Evolutionary conservation across 2,797 vertebrate species (phyloP), one percentile per base, ranked within the genome.

Genomic region (Artibeus lituratus): DNA sequence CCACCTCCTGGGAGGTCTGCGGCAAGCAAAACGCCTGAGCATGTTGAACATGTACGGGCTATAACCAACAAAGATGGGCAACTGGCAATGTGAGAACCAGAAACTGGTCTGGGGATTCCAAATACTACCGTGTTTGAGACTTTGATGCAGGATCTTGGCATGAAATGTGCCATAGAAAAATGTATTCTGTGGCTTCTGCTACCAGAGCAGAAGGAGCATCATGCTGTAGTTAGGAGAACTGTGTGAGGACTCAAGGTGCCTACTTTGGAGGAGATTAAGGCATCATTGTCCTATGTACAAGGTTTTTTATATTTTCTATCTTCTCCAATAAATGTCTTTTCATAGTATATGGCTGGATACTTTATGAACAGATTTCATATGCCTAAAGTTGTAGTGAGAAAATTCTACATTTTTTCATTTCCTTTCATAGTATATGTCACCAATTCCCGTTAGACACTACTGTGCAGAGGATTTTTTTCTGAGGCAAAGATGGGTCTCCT

Each of bases 401-500:
- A 83, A 11, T 29, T 32, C n/a, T 0, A 37, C 3, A 47, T 83
- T 37, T 22, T 69, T 86, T 11, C 1, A 59, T 65, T 49, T 86
- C 7, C 7, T 73, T 70, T 55, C 9, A 19, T 5, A 14, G 21
- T 53, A 32, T 57, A 24, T 29, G 59, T 21, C 29, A 24, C 65
- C 16, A 11, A 12, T 81, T 49, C 15, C n/a, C 74, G 0, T 51
- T 21, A 24, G 12, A 72, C 14, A 70, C 21, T 73, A 53, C 2
- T 3, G 5, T 87, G 3, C 15, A 69, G 0, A 10, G 3, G 76
- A 26, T 74, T 67, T 72, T 2, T 69, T 10, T 74, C 57, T 81
- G 9, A 49, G 44, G 2, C 4, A 39, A 7, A 1, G 2, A 32
- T 62, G 12, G 29, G 2, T 59, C 18, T 59, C 4, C 0, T 67